These are phyloP conservation scores for Glyphotaelius pellucidus DNA, from an alignment of 2,888 invertebrate species.

Conservation along the genomic window DNA sequence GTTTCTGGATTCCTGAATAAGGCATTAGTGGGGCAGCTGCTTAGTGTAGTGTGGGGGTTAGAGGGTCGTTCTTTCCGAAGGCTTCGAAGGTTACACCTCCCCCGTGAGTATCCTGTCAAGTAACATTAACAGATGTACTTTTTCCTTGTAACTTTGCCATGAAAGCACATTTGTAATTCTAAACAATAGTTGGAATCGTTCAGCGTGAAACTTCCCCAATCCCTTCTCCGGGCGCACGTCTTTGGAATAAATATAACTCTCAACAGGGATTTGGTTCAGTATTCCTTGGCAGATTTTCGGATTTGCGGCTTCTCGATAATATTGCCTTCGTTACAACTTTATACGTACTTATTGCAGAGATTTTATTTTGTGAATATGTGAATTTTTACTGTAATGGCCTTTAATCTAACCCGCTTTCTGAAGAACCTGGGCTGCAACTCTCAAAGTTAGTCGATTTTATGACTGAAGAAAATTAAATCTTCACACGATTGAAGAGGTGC, in stretches of 20 bases:
- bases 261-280: neutral
- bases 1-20: neutral
- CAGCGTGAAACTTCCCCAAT: neutral
- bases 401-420: neutral
- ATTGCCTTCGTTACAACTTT: constrained; percentile 6
- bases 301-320: neutral
- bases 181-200: constrained; percentile 26
- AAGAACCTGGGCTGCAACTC: neutral
- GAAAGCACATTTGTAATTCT: constrained; percentile 12
- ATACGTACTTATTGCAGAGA: neutral
- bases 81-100: neutral
- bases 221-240: constrained; percentile 9
- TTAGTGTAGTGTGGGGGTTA: neutral
- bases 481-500: too few relatives aligned
- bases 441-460: too few relatives aligned
- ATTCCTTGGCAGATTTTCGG: neutral
- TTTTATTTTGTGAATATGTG: neutral
- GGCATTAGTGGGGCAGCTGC: neutral
- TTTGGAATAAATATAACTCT: constrained; percentile 31
- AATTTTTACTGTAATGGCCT: neutral
- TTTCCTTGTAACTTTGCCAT: neutral
- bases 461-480: too few relatives aligned
- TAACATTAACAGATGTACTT: neutral
- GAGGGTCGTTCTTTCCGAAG: neutral
- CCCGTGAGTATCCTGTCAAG: neutral